These are phyloP conservation scores for Hippopotamus amphibius DNA, from an alignment of 2,113 vertebrate species.

Conservation along the genomic window DNA sequence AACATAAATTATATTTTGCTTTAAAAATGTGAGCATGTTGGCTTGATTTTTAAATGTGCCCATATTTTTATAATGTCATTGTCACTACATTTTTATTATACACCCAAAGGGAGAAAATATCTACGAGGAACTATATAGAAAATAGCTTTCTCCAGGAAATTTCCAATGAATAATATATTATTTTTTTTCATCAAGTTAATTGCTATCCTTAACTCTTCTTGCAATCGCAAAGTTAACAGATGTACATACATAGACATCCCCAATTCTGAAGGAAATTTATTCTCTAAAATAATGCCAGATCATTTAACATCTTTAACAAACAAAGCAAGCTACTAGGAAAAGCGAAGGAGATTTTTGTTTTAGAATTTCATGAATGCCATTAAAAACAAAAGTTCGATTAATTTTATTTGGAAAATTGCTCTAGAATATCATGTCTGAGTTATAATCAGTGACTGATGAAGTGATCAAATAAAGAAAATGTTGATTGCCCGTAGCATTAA, in stretches of 20 bases:
- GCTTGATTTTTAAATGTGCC: neutral
- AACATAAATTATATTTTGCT: neutral
- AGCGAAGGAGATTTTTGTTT: neutral
- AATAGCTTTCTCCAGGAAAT: neutral
- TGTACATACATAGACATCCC: neutral
- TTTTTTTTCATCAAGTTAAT: neutral
- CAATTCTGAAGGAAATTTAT: conserved; percentile 3
- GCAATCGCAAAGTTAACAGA: neutral
- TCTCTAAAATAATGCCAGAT: neutral
- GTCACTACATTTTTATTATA: neutral
- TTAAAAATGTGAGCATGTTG: neutral
- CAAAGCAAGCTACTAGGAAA: neutral
- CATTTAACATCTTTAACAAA: neutral
- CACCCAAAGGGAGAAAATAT: neutral
- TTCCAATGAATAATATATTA: neutral
- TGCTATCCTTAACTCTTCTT: neutral
- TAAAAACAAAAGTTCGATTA: conserved; percentile 55
- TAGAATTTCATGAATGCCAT: neutral
- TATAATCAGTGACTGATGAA: conserved; percentile 35
- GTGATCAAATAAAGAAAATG: conserved; percentile 53
- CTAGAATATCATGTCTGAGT: conserved; percentile 37
- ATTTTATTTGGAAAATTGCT: conserved; percentile 62
- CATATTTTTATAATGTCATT: neutral
- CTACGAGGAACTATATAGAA: neutral
- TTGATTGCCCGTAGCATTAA: conserved; percentile 36